Evolutionary conservation across 2,888 invertebrate species (phyloP), one percentile per base, ranked within the genome.

Genomic region (Toxonevra muliebris): DNA sequence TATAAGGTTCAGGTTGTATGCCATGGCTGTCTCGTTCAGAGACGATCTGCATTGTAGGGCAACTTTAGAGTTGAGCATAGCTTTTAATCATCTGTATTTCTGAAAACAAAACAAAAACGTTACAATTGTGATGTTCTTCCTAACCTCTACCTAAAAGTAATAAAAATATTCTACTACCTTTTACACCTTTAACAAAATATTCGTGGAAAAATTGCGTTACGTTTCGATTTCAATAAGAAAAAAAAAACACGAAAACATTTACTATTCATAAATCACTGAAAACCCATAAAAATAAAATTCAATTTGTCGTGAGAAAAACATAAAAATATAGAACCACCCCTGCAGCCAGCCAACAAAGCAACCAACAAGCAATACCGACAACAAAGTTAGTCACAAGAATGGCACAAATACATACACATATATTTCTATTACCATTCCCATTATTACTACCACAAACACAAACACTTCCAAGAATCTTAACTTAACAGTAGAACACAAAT

Each of bases 291-390:
- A 57, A 57, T 57, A 65, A 65, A 65, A 65, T 59, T 65, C 65
- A 65, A 65, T 65, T 65, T 65, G 65, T 53, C 65, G 65, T 65
- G 65, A 65, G 65, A 65, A 65, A 65, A 65, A 43, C 52, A 58
- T 17, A 42, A 52, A 59, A 65, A 65, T 59, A 15, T 65, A 65
- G 59, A 65, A 65, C 59, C 52, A 43, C 20, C 59, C 65, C 59
- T 13, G 48, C 8, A 48, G 48, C 48, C 13, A 4, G 15, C n/a
- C n/a, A 48, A 48, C 15, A 30, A 30, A 7, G 3, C 30, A 30
- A 30, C 30, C 30, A 45, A 50, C 30, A 40, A 57, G 57, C 54
- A 15, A 13, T 57, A 50, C 30, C 53, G n/a, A 9, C 48, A 55
- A 11, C 20, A 17, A 15, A 13, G 13, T 30, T 30, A 52, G 2